phyloP scores from a whole-genome alignment of 2,797 vertebrate species.

The Zenarchopterus dispar region DNA sequence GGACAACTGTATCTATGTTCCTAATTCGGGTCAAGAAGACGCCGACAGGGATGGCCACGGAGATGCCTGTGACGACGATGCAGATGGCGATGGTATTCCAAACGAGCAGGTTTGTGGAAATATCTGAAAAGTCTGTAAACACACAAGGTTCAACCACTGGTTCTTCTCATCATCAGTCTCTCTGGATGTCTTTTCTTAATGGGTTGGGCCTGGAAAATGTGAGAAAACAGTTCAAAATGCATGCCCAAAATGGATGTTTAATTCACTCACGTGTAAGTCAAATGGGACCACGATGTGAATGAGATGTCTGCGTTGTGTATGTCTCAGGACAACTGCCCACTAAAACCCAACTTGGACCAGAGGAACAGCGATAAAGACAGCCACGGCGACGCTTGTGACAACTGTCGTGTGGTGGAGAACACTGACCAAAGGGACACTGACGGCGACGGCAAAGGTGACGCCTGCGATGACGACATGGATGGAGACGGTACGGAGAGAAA shows the following conservation, averaged over 20 bases:
- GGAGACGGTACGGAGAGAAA: slow-evolving; percentile 87
- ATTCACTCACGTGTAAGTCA: too few relatives aligned
- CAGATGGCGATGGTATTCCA: slow-evolving; percentile 93
- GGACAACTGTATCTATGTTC: slow-evolving; percentile 95
- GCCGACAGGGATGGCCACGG: slow-evolving; percentile 90
- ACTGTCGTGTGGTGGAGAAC: slow-evolving; percentile 89
- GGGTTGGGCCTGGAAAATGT: neutral
- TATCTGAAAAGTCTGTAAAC: neutral
- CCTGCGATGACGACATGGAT: slow-evolving; percentile 98
- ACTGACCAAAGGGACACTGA: slow-evolving; percentile 97
- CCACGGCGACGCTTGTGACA: slow-evolving; percentile 97
- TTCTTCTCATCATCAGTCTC: neutral
- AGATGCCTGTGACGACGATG: slow-evolving; percentile 93
- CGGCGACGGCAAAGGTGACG: slow-evolving; percentile 91
- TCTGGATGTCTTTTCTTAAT: neutral
- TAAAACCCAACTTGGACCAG: slow-evolving; percentile 92
- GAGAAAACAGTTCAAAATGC: too few relatives aligned
- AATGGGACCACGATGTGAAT: neutral
- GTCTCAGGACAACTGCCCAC: slow-evolving; percentile 93
- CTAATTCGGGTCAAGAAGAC: slow-evolving; percentile 98
- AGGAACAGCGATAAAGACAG: slow-evolving; percentile 93
- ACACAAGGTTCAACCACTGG: neutral
- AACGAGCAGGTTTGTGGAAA: slow-evolving; percentile 89
- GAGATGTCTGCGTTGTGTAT: slow-evolving; percentile 11
- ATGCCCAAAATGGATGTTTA: too few relatives aligned